phyloP scores from a whole-genome alignment of 2,113 vertebrate genomes.

The Ondatra zibethicus region DNA sequence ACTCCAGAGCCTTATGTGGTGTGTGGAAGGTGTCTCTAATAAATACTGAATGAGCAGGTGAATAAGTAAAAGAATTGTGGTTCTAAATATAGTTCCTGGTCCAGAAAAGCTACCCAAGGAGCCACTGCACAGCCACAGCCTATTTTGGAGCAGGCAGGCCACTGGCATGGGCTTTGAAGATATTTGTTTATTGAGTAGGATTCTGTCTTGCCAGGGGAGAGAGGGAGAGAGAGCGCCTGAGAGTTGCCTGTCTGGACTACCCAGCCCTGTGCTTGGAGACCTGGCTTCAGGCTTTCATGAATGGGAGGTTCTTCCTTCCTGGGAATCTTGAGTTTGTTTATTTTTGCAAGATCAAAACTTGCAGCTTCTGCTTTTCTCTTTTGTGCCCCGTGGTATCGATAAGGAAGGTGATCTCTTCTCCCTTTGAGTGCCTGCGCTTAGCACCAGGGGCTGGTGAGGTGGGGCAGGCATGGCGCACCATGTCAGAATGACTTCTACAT shows the following conservation, averaged over 20 bases:
- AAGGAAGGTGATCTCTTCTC: accelerated
- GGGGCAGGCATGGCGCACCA: not conserved
- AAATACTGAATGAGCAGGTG: not conserved
- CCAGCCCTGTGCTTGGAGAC: not conserved
- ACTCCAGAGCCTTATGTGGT: not conserved
- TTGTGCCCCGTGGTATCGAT: too few species aligned
- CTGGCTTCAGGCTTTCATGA: not conserved
- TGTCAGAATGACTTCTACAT: not conserved
- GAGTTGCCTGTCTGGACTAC: accelerated
- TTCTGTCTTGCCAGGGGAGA: not conserved
- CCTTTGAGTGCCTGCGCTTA: not conserved
- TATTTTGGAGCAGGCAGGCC: accelerated
- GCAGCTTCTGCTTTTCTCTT: not conserved
- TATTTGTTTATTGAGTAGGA: accelerated
- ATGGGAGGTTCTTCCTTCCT: not conserved
- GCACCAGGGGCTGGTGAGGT: too few species aligned
- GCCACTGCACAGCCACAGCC: accelerated
- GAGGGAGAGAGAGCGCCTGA: accelerated
- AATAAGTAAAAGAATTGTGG: not conserved
- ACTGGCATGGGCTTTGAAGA: not conserved
- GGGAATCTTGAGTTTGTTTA: not conserved
- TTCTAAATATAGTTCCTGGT: not conserved
- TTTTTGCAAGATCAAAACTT: not conserved
- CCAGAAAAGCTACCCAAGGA: not conserved
- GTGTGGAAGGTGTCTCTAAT: accelerated